phyloP scores from a whole-genome alignment of 1,140 invertebrate species.

The Onthophagus taurus region DNA sequence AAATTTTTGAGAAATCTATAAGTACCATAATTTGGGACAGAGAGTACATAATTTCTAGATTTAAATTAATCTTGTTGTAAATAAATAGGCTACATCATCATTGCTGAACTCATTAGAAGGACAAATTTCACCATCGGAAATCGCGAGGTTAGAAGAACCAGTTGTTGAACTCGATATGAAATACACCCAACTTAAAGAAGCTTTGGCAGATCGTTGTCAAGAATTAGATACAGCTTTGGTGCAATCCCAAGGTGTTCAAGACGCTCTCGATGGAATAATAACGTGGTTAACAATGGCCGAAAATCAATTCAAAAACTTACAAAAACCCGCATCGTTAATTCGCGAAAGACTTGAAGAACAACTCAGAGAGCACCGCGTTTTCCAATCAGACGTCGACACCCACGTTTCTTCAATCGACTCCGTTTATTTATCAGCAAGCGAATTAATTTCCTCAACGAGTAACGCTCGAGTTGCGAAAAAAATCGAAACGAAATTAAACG shows the following conservation, averaged over 20 bases:
- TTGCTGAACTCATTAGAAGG: conserved; percentile 68
- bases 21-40: too few relatives aligned
- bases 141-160: conserved; percentile 66
- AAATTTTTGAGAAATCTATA: too few relatives aligned
- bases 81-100: conserved; percentile 50
- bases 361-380: conserved; percentile 44
- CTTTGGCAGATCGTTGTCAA: conserved; percentile 68
- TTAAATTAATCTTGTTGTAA: too few relatives aligned
- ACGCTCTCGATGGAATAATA: conserved; percentile 77
- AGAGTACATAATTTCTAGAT: too few relatives aligned
- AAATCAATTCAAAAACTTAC: conserved; percentile 61
- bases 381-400: conserved; percentile 75
- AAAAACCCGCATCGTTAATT: conserved; percentile 72
- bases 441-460: conserved; percentile 69
- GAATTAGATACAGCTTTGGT: conserved; percentile 80
- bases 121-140: conserved; percentile 67
- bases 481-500: conserved; percentile 77
- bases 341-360: conserved; percentile 87
- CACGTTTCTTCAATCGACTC: conserved; percentile 77
- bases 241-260: conserved; percentile 90
- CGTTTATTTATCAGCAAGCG: conserved; percentile 65
- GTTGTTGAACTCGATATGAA: conserved; percentile 67
- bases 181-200: conserved; percentile 62
- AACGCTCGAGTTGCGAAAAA: conserved; percentile 82
- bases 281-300: conserved; percentile 79